These are phyloP conservation scores for Agapornis roseicollis DNA, from an alignment of 2,113 vertebrate species.

Conservation along the genomic window DNA sequence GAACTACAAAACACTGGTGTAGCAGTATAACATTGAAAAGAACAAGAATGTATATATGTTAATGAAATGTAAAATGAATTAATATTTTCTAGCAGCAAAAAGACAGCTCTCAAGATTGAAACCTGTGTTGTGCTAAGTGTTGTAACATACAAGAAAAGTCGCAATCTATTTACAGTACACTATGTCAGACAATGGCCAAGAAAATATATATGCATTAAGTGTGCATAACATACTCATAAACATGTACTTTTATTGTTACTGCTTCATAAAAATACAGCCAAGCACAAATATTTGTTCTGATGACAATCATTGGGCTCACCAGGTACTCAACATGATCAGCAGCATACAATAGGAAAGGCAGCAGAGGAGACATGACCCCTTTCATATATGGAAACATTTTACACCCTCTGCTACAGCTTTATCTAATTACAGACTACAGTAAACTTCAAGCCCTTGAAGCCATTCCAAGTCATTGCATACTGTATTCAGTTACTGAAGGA, in stretches of 20 bases:
- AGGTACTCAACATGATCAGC: neutral
- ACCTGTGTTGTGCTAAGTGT: neutral
- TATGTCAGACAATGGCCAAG: neutral
- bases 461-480: neutral
- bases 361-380: neutral
- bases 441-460: neutral
- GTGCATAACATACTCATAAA: neutral
- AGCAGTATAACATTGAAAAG: neutral
- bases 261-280: neutral
- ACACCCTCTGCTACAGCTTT: neutral
- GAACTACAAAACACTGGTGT: neutral
- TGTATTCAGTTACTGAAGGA: neutral
- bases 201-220: neutral
- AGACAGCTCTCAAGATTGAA: slow-evolving; percentile 1
- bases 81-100: slow-evolving; percentile 23
- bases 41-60: neutral
- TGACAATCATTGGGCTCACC: neutral
- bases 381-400: neutral
- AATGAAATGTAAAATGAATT: neutral
- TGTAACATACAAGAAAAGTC: neutral
- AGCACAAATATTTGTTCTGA: neutral
- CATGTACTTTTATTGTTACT: neutral
- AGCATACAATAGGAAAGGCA: neutral
- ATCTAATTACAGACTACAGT: neutral
- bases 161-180: neutral